Base-by-base conservation (phyloP, 2,113 vertebrate genomes). In the Hyaena hyaena region DNA sequence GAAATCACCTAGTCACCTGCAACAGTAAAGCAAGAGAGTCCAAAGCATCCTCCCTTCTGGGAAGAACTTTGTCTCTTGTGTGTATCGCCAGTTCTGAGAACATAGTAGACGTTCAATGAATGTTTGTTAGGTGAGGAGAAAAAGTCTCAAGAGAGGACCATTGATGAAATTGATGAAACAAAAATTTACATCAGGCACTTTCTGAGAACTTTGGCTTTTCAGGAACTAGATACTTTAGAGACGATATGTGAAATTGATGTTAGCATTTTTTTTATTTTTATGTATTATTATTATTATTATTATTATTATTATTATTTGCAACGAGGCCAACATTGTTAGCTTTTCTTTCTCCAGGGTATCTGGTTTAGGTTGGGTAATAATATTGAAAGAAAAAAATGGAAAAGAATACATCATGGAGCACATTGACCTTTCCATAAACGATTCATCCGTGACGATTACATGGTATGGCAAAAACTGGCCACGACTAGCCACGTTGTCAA, bases 351-450 rank as follows among this genome's bases (percentile, higher is more conserved):
- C 61, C 82, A 99, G 99, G 97, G 76, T 92, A 14, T 98, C 92
- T 81, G 98, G 97, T 48, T 96, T 99, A 89, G 97, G 91, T 17
- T 99, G 99, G 99, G 98, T 99, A 95, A 98, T 99, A 97, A 98
- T 99, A 21, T 91, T 99, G 79, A 98, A 96, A 61, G 99, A 99
- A 77, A 98, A 86, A 74, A 98, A 89, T 73, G 99, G 99, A 39
- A 98, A 90, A 43, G 98, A 99, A 90, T 87, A 94, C 33, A 71
- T 98, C 81, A 92, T 99, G 53, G 98, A 99, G 86, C 98, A 99
- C 50, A 97, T 95, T 84, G 97, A 98, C 0, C 65, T 99, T 71
- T 99, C 91, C 31, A 98, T 99, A 97, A 99, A 98, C 0, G 98
- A 99, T 33, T 98, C 99, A 0, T 99, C 99, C 61, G 91, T 99